Percentiles rank a stretch among this genome's conserved stretches.
phyloP scores from a whole-genome alignment of 92 coral and sea anemone species.

The Galaxea fascicularis region DNA sequence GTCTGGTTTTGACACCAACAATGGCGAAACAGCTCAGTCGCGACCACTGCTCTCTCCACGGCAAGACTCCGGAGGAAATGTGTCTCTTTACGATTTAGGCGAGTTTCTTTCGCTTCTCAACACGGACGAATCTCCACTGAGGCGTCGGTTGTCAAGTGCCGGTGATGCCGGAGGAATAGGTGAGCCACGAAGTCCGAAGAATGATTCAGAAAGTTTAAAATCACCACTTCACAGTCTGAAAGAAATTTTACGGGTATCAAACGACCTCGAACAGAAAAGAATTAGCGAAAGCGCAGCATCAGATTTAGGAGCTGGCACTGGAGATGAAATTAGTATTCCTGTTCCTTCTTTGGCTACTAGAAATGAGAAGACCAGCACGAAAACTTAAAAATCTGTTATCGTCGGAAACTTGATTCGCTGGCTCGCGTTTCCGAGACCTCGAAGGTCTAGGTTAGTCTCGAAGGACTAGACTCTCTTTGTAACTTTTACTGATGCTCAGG shows the following conservation, averaged over 20 bases:
- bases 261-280: slow-evolving; percentile 53
- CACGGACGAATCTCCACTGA: slow-evolving; percentile 77
- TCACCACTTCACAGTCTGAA: slow-evolving; percentile 62
- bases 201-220: slow-evolving; percentile 56
- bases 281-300: slow-evolving; percentile 13
- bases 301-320: background rate
- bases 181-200: slow-evolving; percentile 10
- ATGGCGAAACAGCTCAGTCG: slow-evolving; percentile 1
- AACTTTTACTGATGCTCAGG: background rate
- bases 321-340: slow-evolving; percentile 23
- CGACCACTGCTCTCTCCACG: slow-evolving; percentile 73
- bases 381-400: background rate
- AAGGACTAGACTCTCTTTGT: background rate
- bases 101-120: slow-evolving; percentile 82
- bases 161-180: background rate
- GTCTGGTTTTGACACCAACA: background rate
- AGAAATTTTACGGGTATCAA: slow-evolving; percentile 75
- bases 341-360: slow-evolving; percentile 23
- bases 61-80: slow-evolving; percentile 79
- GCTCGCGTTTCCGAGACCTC: slow-evolving; percentile 42
- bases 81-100: slow-evolving; percentile 77
- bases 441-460: too few species aligned
- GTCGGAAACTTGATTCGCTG: background rate
- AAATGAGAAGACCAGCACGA: slow-evolving; percentile 3
- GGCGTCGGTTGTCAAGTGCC: slow-evolving; percentile 78